Evolutionary conservation across 1,140 invertebrate species (phyloP), one percentile per base, ranked within the genome.

Genomic region (Orussus abietinus): DNA sequence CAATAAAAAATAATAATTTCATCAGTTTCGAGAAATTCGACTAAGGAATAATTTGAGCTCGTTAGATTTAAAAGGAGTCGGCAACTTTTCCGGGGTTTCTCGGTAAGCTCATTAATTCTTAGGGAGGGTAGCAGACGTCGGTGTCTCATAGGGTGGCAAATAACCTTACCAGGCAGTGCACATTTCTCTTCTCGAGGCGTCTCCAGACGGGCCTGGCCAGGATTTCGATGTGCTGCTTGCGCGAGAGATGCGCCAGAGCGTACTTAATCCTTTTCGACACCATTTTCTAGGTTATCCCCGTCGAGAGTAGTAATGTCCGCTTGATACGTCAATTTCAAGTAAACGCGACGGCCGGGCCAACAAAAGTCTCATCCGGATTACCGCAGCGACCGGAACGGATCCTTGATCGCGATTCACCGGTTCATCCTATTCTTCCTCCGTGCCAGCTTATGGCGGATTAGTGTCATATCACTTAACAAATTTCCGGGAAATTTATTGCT

Each of bases 191-290:
- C 40, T 58, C 48, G 15, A 51, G 20, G 32, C 57, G 59, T 19
- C 65, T 53, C 65, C 62, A 65, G 17, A 53, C 51, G 2, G 66
- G 66, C 7, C 40, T 51, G 4, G 66, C 64, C 3, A 69, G 46
- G 7, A 54, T 30, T 17, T 55, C 45, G 29, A 42, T 59, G 38
- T 69, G 50, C 32, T 59, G 46, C 13, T 49, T 33, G 1, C 13
- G 48, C 10, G 64, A 59, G 22, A 69, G 51, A 57, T 69, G 66
- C 39, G 51, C 49, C 42, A 53, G 53, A 18, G 62, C 65, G 45
- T 68, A 66, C 55, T 61, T 68, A 36, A 69, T 46, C 51, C 56
- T 62, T 37, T 50, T 51, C 7, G 49, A 55, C 20, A 55, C 28
- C 59, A 61, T 67, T 48, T 53, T 55, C 20, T 5, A 7, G 6